Conservation (phyloP, 2,797 vertebrate species). For the Gadopsis marmoratus region DNA sequence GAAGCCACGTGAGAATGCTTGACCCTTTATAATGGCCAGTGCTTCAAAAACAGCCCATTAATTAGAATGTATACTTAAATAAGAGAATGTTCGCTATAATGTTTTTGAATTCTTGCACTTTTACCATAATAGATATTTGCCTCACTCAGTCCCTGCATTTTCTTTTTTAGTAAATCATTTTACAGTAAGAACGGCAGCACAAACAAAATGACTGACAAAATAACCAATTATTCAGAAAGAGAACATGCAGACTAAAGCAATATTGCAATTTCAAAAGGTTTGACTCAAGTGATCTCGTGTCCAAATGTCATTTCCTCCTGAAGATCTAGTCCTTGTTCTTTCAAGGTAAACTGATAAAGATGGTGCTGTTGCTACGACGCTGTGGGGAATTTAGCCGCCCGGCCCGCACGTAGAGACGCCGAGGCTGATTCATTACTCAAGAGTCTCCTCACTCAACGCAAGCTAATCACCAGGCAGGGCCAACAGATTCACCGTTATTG, state of each 20-base stretch:
- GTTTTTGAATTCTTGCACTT: not conserved
- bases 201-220: not conserved
- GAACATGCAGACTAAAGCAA: not conserved
- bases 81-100: too few relatives aligned
- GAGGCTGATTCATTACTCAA: slow-evolving; percentile 34
- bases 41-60: not conserved
- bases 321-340: not conserved
- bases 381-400: not conserved
- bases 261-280: not conserved
- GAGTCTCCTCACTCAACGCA: slow-evolving; percentile 50
- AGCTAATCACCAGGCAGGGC: slow-evolving; percentile 46
- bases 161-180: too few relatives aligned
- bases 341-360: not conserved
- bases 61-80: not conserved
- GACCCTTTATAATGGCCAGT: not conserved
- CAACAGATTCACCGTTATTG: slow-evolving; percentile 17
- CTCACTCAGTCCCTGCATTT: too few relatives aligned
- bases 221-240: not conserved
- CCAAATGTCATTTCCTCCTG: not conserved
- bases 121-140: not conserved
- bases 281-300: not conserved
- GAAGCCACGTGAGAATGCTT: slow-evolving; percentile 17
- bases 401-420: not conserved
- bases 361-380: not conserved
- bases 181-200: not conserved